Evolutionary conservation across 2,888 invertebrate species (phyloP), one percentile per base, ranked within the genome.

Genomic region (Tetranychus truncatus): DNA sequence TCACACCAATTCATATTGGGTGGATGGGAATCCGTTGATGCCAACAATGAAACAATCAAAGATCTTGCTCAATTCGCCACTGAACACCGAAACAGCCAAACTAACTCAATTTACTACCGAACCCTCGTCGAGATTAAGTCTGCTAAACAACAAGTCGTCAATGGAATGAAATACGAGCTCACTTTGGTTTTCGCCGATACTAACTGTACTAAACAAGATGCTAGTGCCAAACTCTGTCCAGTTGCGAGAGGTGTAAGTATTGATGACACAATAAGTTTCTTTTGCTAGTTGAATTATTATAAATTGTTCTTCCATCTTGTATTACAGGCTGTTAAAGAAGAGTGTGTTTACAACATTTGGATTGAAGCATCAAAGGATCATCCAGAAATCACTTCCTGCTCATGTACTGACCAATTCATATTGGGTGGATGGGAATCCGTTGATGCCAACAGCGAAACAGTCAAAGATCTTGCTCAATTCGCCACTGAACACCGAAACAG

Each of bases 321-420:
- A 21, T 21, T 21, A 21, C 21, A 21, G 21, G 1, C 21, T 21
- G 21, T 1, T 1, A 21, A 21, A 21, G 21, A 55, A 15, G 55
- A 55, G 15, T 55, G 55, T 55, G 55, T 55, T 15, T 55, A 55
- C 55, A 55, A 4, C 15, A 11, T 55, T 6, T 55, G 55, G 55
- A 6, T 0, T 9, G 7, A 5, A 55, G 0, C 6, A 3, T 2
- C 4, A 9, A 6, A 9, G 0, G 11, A 55, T 5, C 0, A 9
- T 6, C 11, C 55, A 11, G 9, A 9, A 55, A 15, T 55, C 55
- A 9, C 6, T 55, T 55, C 55, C 11, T 5, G 55, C 15, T 9
- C 55, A 55, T 55, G 55, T 55, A 15, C 15, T 2, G 55, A 55
- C n/a, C n/a, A n/a, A n/a, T 46, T n/a, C 46, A 9, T 6, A 46